Base-by-base conservation (phyloP, 2,797 vertebrate genomes). In the Mormyrops boulengeri region DNA sequence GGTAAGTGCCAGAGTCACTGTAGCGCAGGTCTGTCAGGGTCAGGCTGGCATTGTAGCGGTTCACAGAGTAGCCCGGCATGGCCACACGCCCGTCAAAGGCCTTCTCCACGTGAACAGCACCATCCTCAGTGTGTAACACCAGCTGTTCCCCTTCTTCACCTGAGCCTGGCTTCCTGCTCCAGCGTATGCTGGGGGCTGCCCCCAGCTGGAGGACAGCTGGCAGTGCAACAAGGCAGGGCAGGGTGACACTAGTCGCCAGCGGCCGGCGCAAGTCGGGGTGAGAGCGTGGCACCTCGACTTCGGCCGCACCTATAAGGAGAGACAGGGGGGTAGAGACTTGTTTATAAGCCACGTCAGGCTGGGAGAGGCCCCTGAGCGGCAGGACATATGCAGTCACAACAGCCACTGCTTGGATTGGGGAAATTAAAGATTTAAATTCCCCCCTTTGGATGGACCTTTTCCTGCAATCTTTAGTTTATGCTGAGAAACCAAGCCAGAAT, bases 1-100 rank as follows among this genome's bases (percentile, higher is more conserved):
- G 97, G 92, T 98, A 99, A 34, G 96, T 96, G 91, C 98, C 98
- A 0, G 96, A 95, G 90, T 99, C 98, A 55, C 97, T 97, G 95
- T 96, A 95, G 0, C 96, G 96, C 89, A 97, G 95, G 0, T 95
- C 92, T 0, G 95, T 95, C 90, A 99, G 94, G 89, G 96, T 94
- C 93, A 99, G 95, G 0, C 97, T 97, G 92, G 97, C 97, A 0
- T 99, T 98, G 93, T 95, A 94, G 87, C 94, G 96, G 91, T 94
- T 95, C 3, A 93, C 93, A 90, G 93, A 12, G 90, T 97, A 98
- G 22, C 96, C 95, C 0, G 97, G 98, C 93, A 99, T 94, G 0
- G 92, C 92, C 91, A 96, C 95, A 0, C 98, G 96, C 0, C 97
- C 97, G 77, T 96, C 96, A 93, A 97, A 99, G 91, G 94, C 96